A percentile compares a stretch with the other conserved stretches of the same genome.
Conservation (phyloP, 2,888 invertebrate species). For the Drosophila demipolita region DNA sequence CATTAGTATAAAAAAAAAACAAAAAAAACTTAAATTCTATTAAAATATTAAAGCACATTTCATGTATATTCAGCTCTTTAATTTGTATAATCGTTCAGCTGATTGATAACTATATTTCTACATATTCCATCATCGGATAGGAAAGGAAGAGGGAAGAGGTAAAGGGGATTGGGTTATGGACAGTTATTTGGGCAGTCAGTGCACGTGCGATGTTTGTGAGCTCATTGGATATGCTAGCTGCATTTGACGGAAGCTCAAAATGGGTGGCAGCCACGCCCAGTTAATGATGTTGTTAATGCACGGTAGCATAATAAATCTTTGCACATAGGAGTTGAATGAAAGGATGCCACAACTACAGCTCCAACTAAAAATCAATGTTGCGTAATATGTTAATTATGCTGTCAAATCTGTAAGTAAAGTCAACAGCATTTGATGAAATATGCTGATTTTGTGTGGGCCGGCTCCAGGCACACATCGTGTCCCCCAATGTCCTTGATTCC, state of each 20-base stretch:
- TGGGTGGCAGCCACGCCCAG: conserved; percentile 27
- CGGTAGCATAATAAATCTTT: conserved; percentile 45
- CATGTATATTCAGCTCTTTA: not conserved
- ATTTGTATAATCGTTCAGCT: not conserved
- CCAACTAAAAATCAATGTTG: not conserved
- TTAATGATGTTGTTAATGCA: conserved; percentile 54
- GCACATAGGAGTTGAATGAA: conserved; percentile 12
- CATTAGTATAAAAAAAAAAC: not conserved
- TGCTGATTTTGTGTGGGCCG: conserved; percentile 29
- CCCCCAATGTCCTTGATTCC: not conserved
- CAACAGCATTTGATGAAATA: conserved; percentile 27
- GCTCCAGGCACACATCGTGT: not conserved
- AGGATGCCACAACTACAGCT: not conserved
- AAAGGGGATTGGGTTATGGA: not conserved
- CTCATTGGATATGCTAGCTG: conserved; percentile 42
- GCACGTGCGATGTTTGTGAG: conserved; percentile 44
- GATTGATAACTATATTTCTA: not conserved
- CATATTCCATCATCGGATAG: not conserved
- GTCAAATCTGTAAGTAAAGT: conserved; percentile 36
- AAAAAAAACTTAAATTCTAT: not conserved
- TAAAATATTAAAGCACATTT: not conserved
- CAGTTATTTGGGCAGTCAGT: conserved; percentile 27
- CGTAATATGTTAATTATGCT: conserved; percentile 54
- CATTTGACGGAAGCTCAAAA: conserved; percentile 1
- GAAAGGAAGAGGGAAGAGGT: too few species aligned